Conservation (phyloP, 2,113 vertebrate genomes). For the Hemichromis elongatus region DNA sequence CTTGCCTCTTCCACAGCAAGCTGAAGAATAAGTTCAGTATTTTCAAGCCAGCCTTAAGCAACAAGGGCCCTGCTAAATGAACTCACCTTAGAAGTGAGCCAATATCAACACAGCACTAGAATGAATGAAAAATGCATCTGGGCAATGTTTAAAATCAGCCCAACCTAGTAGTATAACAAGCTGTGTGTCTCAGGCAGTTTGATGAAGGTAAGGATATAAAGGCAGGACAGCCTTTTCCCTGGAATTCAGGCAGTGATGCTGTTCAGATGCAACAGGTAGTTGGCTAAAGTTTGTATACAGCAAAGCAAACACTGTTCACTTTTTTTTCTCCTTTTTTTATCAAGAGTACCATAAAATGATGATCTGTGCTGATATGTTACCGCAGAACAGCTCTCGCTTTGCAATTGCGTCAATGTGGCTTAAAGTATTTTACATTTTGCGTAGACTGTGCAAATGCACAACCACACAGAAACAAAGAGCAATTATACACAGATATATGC, state of each 20-base stretch:
- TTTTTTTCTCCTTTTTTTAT: background rate
- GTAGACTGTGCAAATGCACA: constrained; percentile 3
- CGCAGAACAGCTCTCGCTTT: constrained; percentile 38
- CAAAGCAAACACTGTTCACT: background rate
- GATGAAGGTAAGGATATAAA: background rate
- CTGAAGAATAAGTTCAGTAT: background rate
- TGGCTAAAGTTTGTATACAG: background rate
- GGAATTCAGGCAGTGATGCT: background rate
- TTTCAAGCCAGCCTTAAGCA: background rate
- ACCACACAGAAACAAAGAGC: constrained; percentile 9
- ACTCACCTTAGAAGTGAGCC: background rate
- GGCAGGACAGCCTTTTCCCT: background rate
- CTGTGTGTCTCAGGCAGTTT: background rate
- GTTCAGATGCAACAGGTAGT: constrained; percentile 12
- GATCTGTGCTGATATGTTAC: background rate
- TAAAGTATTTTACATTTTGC: constrained; percentile 38
- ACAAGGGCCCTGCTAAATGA: background rate
- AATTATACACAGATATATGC: background rate
- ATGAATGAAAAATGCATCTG: background rate
- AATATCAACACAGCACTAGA: background rate
- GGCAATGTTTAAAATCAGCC: background rate
- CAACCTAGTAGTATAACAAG: background rate
- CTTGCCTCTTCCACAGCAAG: background rate
- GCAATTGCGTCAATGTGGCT: constrained; percentile 61
- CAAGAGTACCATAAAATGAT: background rate